Percentiles rank a stretch among this genome's conserved stretches.
These are phyloP conservation scores for Xiphydria camelus DNA, from an alignment of 2,888 invertebrate species.

Conservation along the genomic window DNA sequence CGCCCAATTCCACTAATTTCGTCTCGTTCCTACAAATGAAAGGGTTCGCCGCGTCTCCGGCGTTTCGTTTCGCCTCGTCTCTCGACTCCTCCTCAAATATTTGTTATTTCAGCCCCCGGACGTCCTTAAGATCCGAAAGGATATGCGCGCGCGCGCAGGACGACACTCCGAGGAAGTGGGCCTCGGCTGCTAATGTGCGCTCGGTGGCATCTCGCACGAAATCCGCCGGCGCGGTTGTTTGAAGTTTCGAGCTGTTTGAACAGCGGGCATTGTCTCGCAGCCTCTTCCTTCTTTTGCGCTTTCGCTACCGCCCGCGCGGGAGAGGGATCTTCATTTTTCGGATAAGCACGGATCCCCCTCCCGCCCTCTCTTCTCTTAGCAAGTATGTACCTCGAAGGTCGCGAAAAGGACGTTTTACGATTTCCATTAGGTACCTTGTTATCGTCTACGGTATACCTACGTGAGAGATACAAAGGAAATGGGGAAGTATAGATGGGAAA, in stretches of 20 bases:
- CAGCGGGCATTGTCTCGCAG: constrained; percentile 43
- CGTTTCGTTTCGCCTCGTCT: constrained; percentile 33
- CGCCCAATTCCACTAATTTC: constrained; percentile 48
- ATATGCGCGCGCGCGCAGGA: constrained; percentile 15
- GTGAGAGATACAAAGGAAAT: too few relatives aligned
- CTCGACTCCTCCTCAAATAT: constrained; percentile 46
- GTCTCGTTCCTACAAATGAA: constrained; percentile 54
- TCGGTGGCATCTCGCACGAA: constrained; percentile 20
- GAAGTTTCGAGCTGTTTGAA: constrained; percentile 43
- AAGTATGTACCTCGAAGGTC: too few relatives aligned
- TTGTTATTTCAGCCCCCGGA: constrained; percentile 48
- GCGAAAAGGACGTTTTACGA: too few relatives aligned
- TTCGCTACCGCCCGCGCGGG: constrained; percentile 7
- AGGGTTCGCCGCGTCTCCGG: constrained; percentile 49
- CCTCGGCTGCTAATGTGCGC: constrained; percentile 20
- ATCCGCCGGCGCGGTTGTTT: constrained; percentile 34
- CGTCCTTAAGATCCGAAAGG: constrained; percentile 26
- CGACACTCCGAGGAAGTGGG: constrained; percentile 17
- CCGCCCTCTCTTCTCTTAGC: too few relatives aligned
- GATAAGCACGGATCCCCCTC: neutral
- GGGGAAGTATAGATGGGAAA: too few relatives aligned
- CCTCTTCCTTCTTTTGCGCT: too few relatives aligned
- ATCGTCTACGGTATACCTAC: too few relatives aligned
- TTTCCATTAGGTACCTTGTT: too few relatives aligned
- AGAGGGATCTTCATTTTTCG: constrained; percentile 6